These are phyloP conservation scores for Aix galericulata DNA, from an alignment of 2,113 vertebrate species.

Conservation along the genomic window DNA sequence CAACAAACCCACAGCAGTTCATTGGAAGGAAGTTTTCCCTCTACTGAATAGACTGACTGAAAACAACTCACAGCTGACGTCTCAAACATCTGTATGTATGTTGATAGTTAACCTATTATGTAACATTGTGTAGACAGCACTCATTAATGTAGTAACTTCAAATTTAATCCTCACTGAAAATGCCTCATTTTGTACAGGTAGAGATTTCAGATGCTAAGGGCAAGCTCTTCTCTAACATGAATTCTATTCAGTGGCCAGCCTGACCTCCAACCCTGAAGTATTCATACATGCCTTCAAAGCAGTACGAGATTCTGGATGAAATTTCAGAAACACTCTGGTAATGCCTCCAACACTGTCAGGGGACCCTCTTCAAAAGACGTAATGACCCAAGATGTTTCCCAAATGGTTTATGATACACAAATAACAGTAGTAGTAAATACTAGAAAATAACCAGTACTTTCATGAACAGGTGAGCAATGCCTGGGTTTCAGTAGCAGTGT, in stretches of 20 bases:
- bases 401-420: neutral
- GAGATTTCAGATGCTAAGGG: neutral
- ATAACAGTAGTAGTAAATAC: neutral
- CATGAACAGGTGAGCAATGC: neutral
- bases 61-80: neutral
- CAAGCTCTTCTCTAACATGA: neutral
- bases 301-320: neutral
- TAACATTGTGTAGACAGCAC: neutral
- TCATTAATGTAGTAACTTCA: neutral
- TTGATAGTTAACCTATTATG: accelerated
- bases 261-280: neutral
- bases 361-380: neutral
- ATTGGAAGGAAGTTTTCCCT: neutral
- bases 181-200: neutral
- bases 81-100: neutral
- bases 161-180: neutral
- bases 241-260: neutral
- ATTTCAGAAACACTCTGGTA: neutral
- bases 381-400: neutral
- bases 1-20: neutral
- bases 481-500: neutral
- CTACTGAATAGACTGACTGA: neutral
- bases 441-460: neutral
- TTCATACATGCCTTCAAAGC: neutral
- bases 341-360: neutral